These are phyloP conservation scores for Ormyrus thymus DNA, from an alignment of 2,888 invertebrate species.

Conservation along the genomic window DNA sequence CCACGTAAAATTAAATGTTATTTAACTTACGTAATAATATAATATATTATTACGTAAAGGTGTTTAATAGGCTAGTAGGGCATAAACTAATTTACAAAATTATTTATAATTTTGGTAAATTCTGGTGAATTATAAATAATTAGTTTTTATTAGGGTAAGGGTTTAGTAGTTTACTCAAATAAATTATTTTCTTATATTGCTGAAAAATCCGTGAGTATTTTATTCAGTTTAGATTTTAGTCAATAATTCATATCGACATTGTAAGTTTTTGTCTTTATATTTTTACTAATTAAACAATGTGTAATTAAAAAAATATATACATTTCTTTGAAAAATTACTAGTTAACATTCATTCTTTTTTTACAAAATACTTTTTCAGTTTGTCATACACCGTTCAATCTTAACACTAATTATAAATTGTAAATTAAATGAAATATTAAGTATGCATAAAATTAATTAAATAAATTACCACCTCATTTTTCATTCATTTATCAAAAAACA, in stretches of 20 bases:
- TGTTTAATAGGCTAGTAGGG: too few relatives aligned
- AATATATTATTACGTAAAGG: too few relatives aligned
- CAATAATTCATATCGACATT: slow-evolving; percentile 18
- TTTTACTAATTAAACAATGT: neutral
- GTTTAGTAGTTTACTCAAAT: neutral
- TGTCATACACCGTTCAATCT: neutral
- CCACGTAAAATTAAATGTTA: too few relatives aligned
- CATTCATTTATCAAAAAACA: slow-evolving; percentile 10
- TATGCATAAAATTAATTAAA: too few relatives aligned
- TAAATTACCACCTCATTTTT: too few relatives aligned
- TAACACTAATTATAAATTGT: too few relatives aligned
- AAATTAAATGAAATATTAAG: too few relatives aligned
- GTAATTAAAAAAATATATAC: slow-evolving; percentile 36
- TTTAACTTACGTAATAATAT: too few relatives aligned
- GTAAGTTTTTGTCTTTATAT: slow-evolving; percentile 13
- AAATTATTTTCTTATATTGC: neutral
- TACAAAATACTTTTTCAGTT: slow-evolving; percentile 5
- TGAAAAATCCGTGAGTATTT: slow-evolving; percentile 20
- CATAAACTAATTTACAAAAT: too few relatives aligned
- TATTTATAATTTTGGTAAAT: too few relatives aligned
- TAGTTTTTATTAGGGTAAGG: too few relatives aligned
- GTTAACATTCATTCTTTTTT: slow-evolving; percentile 13
- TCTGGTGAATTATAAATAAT: too few relatives aligned
- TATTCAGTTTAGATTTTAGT: slow-evolving; percentile 21
- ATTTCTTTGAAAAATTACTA: slow-evolving; percentile 27